A percentile compares a stretch with the other conserved stretches of the same genome.
Evolutionary conservation across 2,797 vertebrate genomes (phyloP).

Genomic region (Cossypha polioptera): DNA sequence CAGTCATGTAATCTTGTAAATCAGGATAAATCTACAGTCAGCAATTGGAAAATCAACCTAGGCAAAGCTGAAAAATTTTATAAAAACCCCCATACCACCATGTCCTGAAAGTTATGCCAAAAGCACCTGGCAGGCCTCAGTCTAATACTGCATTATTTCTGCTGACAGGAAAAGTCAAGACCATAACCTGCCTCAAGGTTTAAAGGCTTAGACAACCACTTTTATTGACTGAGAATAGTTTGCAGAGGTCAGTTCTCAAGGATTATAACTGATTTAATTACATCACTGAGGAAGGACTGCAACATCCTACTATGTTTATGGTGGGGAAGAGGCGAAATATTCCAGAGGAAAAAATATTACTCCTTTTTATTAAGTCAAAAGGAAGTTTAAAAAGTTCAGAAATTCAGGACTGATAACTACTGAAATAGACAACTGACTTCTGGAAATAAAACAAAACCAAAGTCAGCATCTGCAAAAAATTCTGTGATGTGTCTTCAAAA

Average conservation of each 20-base stretch:
- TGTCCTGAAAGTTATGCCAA: background rate
- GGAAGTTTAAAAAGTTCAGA: background rate
- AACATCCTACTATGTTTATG: background rate
- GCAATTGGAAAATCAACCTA: background rate
- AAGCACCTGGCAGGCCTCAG: background rate
- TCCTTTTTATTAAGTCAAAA: background rate
- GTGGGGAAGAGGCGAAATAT: rapidly evolving
- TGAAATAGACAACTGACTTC: background rate
- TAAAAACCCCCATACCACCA: background rate
- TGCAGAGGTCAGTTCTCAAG: background rate
- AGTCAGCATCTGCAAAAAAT: background rate
- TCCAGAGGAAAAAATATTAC: background rate
- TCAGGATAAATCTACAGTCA: background rate
- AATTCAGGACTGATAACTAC: background rate
- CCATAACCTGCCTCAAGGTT: background rate
- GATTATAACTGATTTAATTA: background rate
- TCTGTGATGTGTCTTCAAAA: background rate
- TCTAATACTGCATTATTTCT: background rate
- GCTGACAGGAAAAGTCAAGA: background rate
- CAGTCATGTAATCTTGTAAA: background rate
- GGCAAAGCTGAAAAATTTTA: background rate
- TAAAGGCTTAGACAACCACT: background rate
- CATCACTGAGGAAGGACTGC: background rate
- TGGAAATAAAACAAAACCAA: background rate
- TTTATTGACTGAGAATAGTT: background rate